Conservation (phyloP, 2,797 vertebrate species). For the Anguilla obscura region DNA sequence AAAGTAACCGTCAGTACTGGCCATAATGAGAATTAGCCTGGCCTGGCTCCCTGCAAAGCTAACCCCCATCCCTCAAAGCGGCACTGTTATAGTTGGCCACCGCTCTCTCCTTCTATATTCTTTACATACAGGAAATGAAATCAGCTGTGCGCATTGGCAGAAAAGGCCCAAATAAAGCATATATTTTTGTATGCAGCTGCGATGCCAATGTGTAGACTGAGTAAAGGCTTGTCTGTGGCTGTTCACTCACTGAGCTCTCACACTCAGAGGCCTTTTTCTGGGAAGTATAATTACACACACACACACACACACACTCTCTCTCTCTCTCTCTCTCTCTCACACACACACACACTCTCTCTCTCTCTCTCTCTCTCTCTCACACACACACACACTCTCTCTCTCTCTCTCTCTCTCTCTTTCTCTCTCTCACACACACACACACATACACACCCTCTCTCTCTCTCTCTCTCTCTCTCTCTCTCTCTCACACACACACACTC, state of each 20-base stretch:
- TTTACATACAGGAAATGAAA: background rate
- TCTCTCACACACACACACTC: too few species aligned
- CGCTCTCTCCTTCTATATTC: background rate
- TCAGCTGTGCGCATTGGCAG: background rate
- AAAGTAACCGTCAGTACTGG: background rate
- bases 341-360: too few species aligned
- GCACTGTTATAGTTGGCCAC: background rate
- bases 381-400: background rate
- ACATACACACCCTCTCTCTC: too few species aligned
- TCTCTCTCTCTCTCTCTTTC: too few species aligned
- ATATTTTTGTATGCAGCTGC: background rate
- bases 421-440: too few species aligned
- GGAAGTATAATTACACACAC: background rate
- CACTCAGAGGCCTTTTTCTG: background rate
- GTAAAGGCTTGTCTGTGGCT: background rate
- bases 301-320: background rate
- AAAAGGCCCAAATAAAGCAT: background rate
- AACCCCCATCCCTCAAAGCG: background rate
- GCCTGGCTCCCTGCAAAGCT: background rate
- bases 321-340: too few species aligned
- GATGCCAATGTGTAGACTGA: background rate
- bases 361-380: background rate
- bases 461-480: too few species aligned
- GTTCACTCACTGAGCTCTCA: background rate
- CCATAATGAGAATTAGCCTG: slow-evolving; percentile 6